Evolutionary conservation across 2,113 vertebrate species (phyloP).

Genomic region (Microtus oregoni): DNA sequence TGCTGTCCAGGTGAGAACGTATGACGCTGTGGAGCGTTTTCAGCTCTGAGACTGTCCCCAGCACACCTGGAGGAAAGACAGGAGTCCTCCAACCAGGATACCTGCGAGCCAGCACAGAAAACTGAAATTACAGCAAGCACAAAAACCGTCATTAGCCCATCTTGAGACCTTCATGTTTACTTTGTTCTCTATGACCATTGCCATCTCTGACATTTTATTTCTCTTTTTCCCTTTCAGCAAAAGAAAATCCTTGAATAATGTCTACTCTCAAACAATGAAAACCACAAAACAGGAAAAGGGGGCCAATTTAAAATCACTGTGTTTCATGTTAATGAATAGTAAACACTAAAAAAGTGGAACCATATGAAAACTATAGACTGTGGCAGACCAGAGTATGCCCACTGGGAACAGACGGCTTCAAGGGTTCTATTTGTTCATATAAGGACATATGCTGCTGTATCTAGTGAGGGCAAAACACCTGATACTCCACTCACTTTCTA

Average conservation of each 20-base stretch:
- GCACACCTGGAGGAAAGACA: not conserved
- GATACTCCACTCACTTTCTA: slow-evolving; percentile 36
- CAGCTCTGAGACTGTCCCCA: not conserved
- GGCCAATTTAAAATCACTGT: slow-evolving; percentile 31
- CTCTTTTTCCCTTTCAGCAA: slow-evolving; percentile 51
- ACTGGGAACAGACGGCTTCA: not conserved
- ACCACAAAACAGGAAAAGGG: slow-evolving; percentile 46
- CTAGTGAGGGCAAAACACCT: not conserved
- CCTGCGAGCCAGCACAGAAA: not conserved
- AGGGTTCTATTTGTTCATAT: slow-evolving; percentile 40
- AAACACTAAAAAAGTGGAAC: slow-evolving; percentile 66
- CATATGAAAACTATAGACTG: slow-evolving; percentile 59
- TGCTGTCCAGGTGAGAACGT: not conserved
- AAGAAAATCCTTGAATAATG: slow-evolving; percentile 53
- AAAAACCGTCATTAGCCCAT: not conserved
- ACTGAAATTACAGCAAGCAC: not conserved
- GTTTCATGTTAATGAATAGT: slow-evolving; percentile 72
- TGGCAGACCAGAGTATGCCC: not conserved
- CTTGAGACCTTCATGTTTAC: slow-evolving; percentile 40
- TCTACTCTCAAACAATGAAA: slow-evolving; percentile 51
- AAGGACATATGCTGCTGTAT: slow-evolving; percentile 25
- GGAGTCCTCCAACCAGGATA: not conserved
- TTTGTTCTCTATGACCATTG: not conserved
- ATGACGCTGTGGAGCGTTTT: not conserved
- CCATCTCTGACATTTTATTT: not conserved